phyloP scores from a whole-genome alignment of 2,888 invertebrate genomes.

The Eupithecia pulchellata region DNA sequence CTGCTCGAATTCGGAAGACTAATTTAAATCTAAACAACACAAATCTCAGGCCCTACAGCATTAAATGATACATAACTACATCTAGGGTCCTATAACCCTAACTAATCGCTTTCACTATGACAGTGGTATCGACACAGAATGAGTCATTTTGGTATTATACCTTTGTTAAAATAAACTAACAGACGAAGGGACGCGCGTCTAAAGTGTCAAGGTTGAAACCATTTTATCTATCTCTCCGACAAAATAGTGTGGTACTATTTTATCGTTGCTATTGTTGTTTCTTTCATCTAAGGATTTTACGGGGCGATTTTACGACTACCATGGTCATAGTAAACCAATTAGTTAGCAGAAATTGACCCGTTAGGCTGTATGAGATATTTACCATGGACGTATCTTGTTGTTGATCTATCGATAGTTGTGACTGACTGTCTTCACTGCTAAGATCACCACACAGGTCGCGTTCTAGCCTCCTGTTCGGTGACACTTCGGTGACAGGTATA shows the following conservation, averaged over 20 bases:
- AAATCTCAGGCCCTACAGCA: neutral
- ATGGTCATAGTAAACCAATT: neutral
- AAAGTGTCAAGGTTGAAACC: slow-evolving; percentile 4
- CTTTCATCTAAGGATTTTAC: neutral
- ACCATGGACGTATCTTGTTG: slow-evolving; percentile 48
- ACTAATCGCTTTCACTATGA: neutral
- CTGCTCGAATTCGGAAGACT: neutral
- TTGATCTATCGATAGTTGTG: slow-evolving; percentile 53
- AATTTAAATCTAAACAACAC: neutral
- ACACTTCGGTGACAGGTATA: slow-evolving; percentile 79
- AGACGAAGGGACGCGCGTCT: neutral
- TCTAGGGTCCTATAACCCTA: neutral
- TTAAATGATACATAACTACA: neutral
- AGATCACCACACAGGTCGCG: slow-evolving; percentile 61
- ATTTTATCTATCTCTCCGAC: neutral
- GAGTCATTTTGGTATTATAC: neutral
- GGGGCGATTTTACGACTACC: neutral
- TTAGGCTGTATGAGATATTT: neutral
- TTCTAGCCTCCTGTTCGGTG: slow-evolving; percentile 72
- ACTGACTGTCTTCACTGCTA: neutral
- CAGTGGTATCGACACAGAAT: neutral
- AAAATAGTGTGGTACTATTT: too few relatives aligned
- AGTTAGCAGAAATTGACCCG: neutral
- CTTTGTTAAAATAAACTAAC: neutral
- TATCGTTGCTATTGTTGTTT: too few relatives aligned